Evolutionary conservation across 2,113 vertebrate genomes (phyloP).

Genomic region (Dunckerocampus dactyliophorus): DNA sequence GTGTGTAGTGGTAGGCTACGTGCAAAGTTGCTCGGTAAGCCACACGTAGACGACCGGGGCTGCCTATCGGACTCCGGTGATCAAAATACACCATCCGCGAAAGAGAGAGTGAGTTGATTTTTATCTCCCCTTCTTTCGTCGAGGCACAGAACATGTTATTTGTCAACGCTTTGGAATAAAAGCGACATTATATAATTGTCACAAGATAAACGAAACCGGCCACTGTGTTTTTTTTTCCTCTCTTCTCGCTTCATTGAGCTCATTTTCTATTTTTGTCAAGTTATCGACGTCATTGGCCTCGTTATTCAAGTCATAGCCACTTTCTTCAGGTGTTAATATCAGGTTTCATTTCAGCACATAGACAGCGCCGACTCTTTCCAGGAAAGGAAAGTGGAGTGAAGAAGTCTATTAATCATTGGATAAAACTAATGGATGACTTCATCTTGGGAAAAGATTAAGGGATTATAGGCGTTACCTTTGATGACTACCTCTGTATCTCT

Average conservation of each 20-base stretch:
- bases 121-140: slow-evolving; percentile 42
- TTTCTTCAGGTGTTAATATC: slow-evolving; percentile 6
- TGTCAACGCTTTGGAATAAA: slow-evolving; percentile 10
- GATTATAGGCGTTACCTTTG: slow-evolving; percentile 37
- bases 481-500: slow-evolving; percentile 42
- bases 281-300: too few species aligned
- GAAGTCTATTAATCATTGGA: slow-evolving; percentile 37
- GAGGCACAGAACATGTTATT: slow-evolving; percentile 53
- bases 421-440: slow-evolving; percentile 44
- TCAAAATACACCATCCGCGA: slow-evolving; percentile 65
- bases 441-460: slow-evolving; percentile 37
- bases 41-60: slow-evolving; percentile 69
- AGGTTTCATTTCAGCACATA: slow-evolving; percentile 50
- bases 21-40: slow-evolving; percentile 70
- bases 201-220: slow-evolving; percentile 29
- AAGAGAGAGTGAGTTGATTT: slow-evolving; percentile 38
- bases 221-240: slow-evolving; percentile 11
- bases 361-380: slow-evolving; percentile 30
- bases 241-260: slow-evolving; percentile 1
- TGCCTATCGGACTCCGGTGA: slow-evolving; percentile 66
- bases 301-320: too few species aligned
- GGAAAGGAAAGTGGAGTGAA: slow-evolving; percentile 43
- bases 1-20: slow-evolving; percentile 58
- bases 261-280: too few species aligned
- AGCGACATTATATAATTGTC: slow-evolving; percentile 6